Percentiles rank a stretch among this genome's conserved stretches.
These are phyloP conservation scores for Limnephilus lunatus DNA, from an alignment of 2,888 invertebrate species.

Conservation along the genomic window DNA sequence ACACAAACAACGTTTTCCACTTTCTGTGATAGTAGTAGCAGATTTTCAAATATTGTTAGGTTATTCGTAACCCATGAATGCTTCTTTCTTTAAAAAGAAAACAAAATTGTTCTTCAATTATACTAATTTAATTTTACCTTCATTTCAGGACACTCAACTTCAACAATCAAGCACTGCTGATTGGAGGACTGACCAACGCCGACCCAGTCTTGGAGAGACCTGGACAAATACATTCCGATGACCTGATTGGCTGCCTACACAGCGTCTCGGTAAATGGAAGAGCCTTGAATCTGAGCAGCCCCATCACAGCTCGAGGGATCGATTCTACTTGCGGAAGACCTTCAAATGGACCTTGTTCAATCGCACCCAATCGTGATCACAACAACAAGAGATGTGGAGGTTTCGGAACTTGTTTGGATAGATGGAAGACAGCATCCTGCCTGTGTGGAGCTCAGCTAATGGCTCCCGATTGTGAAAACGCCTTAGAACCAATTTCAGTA, in stretches of 20 bases:
- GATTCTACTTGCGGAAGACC: conserved; percentile 87
- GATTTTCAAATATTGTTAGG: no score
- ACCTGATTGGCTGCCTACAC: conserved; percentile 95
- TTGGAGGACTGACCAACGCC: conserved; percentile 91
- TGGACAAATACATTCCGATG: conserved; percentile 93
- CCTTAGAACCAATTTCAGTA: conserved; percentile 88
- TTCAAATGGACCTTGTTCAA: conserved; percentile 81
- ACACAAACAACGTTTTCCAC: no score
- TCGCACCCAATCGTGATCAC: conserved; percentile 72
- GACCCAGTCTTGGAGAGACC: conserved; percentile 92
- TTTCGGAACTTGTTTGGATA: conserved; percentile 87
- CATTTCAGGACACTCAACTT: conserved; percentile 90
- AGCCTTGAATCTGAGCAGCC: conserved; percentile 87
- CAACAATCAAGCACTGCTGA: conserved; percentile 89
- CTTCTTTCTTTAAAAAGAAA: no score
- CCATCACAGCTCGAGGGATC: conserved; percentile 84
- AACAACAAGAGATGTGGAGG: conserved; percentile 77
- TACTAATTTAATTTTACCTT: conserved; percentile 15
- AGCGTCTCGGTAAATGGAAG: conserved; percentile 93
- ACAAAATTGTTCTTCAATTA: neutral
- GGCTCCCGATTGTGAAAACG: conserved; percentile 88
- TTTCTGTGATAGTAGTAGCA: no score
- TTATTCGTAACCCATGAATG: no score
- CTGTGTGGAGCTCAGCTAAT: conserved; percentile 83
- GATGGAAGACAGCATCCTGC: conserved; percentile 88